These are phyloP conservation scores for Habrosyne pyritoides DNA, from an alignment of 2,888 invertebrate genomes.

Conservation along the genomic window DNA sequence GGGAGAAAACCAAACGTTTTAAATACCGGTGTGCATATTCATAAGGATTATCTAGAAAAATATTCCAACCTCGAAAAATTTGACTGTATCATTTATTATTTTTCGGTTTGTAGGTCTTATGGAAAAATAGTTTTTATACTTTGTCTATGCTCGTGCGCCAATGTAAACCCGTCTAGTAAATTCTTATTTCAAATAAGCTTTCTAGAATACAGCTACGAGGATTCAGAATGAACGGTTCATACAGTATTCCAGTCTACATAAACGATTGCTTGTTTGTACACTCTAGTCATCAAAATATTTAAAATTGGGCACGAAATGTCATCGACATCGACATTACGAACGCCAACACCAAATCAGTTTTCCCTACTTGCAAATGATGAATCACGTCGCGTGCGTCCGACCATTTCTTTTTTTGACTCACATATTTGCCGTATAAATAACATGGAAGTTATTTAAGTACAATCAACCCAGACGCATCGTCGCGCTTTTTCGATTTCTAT, in stretches of 20 bases:
- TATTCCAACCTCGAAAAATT: too few relatives aligned
- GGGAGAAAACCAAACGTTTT: conserved; percentile 41
- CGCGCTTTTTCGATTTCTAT: conserved; percentile 44
- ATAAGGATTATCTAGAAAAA: too few relatives aligned
- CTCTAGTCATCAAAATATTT: conserved; percentile 30
- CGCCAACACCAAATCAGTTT: conserved; percentile 66
- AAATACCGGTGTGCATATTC: neutral
- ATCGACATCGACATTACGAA: conserved; percentile 74
- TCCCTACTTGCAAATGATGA: conserved; percentile 65
- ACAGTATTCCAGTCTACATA: conserved; percentile 30
- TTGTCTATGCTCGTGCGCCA: too few relatives aligned
- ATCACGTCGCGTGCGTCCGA: conserved; percentile 68
- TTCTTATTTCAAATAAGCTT: conserved; percentile 20
- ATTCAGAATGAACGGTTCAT: conserved; percentile 39
- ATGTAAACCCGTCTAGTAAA: neutral
- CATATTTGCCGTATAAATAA: conserved; percentile 50
- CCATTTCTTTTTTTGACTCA: conserved; percentile 66
- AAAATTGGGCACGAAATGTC: conserved; percentile 66
- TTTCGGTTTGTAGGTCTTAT: too few relatives aligned
- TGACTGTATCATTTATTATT: too few relatives aligned
- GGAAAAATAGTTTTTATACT: too few relatives aligned
- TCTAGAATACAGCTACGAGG: conserved; percentile 35
- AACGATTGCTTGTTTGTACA: conserved; percentile 25
- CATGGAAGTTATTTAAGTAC: conserved; percentile 50
- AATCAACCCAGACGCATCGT: conserved; percentile 54